Conservation (phyloP, 1,140 invertebrate species). For the Dinoponera quadriceps region DNA sequence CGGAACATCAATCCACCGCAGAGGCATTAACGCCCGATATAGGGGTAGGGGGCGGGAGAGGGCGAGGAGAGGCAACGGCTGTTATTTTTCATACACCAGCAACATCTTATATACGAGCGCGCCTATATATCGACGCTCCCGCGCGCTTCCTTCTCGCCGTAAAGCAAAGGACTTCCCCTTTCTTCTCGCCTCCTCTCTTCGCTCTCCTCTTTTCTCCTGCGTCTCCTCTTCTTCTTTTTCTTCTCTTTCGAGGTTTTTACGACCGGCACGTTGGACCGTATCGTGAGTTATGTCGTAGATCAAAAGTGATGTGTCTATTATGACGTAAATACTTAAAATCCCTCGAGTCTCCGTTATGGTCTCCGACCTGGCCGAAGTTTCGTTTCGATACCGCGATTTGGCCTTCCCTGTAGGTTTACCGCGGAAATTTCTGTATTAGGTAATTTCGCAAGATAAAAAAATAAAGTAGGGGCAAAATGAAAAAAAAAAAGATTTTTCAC, state of each 20-base stretch:
- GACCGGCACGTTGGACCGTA: constrained; percentile 81
- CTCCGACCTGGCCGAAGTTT: constrained; percentile 10
- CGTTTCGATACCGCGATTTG: constrained; percentile 42
- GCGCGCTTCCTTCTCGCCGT: constrained; percentile 59
- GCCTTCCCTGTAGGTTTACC: background rate
- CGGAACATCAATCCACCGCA: constrained; percentile 82
- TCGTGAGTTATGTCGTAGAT: constrained; percentile 78
- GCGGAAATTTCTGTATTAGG: background rate
- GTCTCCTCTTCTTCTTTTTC: constrained; percentile 70
- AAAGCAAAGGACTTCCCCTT: constrained; percentile 67
- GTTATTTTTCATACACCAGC: constrained; percentile 84
- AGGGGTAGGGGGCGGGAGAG: constrained; percentile 45
- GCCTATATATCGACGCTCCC: constrained; percentile 57
- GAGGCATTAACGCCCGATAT: constrained; percentile 85
- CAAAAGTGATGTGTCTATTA: constrained; percentile 85
- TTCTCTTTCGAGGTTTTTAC: constrained; percentile 82
- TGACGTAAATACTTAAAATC: constrained; percentile 80
- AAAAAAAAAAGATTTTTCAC: too few relatives aligned
- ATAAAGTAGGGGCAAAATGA: background rate
- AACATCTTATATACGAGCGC: constrained; percentile 79
- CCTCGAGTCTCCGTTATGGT: constrained; percentile 51
- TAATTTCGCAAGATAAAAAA: background rate
- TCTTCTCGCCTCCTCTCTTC: constrained; percentile 52
- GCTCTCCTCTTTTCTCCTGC: constrained; percentile 67
- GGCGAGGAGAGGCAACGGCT: constrained; percentile 70